These are phyloP conservation scores for Gallinago paraguaiae DNA, from an alignment of 2,113 vertebrate genomes.

Conservation along the genomic window DNA sequence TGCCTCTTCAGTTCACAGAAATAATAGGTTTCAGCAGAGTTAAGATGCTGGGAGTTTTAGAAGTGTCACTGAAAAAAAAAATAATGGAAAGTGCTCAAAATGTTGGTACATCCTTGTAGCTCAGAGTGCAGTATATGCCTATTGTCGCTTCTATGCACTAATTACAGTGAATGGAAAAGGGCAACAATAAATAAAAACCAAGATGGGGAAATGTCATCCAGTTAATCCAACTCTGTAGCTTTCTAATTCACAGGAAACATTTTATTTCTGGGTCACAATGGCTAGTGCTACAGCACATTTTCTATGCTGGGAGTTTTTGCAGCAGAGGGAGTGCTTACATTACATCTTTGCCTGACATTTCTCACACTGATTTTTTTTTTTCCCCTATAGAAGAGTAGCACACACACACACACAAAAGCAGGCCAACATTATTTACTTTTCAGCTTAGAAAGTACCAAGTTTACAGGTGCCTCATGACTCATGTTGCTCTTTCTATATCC, in stretches of 20 bases:
- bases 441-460: background rate
- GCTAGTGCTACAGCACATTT: slow-evolving; percentile 9
- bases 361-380: background rate
- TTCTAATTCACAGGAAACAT: slow-evolving; percentile 51
- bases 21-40: slow-evolving; percentile 68
- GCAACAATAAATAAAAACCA: slow-evolving; percentile 54
- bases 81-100: slow-evolving; percentile 67
- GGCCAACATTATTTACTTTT: background rate
- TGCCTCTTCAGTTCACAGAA: slow-evolving; percentile 72
- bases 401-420: background rate
- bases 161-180: slow-evolving; percentile 56
- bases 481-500: background rate
- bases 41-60: slow-evolving; percentile 58
- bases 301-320: slow-evolving; percentile 48
- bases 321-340: slow-evolving; percentile 66
- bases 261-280: slow-evolving; percentile 47
- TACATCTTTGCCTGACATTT: slow-evolving; percentile 47
- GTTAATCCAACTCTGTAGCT: slow-evolving; percentile 36
- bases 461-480: background rate
- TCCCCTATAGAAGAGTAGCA: background rate
- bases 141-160: slow-evolving; percentile 45
- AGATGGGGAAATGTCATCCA: slow-evolving; percentile 56
- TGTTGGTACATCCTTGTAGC: slow-evolving; percentile 53
- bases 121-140: slow-evolving; percentile 45
- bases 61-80: slow-evolving; percentile 56